These are phyloP conservation scores for Stictonetta naevosa DNA, from an alignment of 2,113 vertebrate species.

Conservation along the genomic window DNA sequence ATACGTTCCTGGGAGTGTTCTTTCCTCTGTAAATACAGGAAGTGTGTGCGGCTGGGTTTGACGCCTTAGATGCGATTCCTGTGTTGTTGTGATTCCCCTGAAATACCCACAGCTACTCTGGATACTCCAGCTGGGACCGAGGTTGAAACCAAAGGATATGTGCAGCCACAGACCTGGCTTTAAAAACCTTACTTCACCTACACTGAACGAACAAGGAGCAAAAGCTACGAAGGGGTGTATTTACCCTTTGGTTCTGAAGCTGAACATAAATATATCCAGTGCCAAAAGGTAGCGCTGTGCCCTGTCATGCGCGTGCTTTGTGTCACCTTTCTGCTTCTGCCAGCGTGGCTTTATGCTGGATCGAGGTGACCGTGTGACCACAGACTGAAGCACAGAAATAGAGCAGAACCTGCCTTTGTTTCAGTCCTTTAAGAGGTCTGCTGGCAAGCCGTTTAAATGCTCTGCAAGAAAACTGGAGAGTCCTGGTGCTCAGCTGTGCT, in stretches of 20 bases:
- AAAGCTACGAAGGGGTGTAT: background rate
- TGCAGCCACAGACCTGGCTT: background rate
- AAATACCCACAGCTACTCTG: background rate
- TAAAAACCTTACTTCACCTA: background rate
- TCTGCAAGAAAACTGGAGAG: background rate
- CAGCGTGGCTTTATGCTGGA: background rate
- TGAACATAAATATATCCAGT: accelerated
- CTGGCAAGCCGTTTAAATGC: background rate
- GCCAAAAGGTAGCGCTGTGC: background rate
- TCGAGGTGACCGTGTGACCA: background rate
- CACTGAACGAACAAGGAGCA: background rate
- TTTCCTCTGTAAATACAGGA: accelerated
- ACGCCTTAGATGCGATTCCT: background rate
- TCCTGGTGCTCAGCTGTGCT: background rate
- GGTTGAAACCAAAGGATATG: background rate
- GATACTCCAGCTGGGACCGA: background rate
- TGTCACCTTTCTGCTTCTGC: background rate
- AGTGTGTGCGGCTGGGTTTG: background rate
- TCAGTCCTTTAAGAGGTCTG: background rate
- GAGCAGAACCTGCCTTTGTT: background rate
- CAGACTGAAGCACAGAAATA: background rate
- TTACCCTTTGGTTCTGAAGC: accelerated
- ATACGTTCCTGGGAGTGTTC: background rate
- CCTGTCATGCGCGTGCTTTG: background rate
- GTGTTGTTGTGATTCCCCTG: background rate